Evolutionary conservation across 2,113 vertebrate species (phyloP).

Genomic region (Oryzias melastigma): DNA sequence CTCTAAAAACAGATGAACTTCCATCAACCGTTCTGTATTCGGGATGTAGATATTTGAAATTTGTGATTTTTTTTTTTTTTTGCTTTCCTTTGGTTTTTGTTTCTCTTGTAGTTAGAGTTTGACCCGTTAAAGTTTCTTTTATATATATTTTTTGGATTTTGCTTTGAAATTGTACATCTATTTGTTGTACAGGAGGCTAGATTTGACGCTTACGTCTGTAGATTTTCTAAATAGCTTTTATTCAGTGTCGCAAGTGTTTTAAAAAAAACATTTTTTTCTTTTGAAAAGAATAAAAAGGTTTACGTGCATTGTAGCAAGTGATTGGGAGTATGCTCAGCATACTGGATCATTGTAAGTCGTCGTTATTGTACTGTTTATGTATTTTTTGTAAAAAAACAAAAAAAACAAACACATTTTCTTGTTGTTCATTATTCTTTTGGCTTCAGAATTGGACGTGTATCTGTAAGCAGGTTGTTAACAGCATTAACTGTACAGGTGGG

Average conservation of each 20-base stretch:
- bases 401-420: constrained; percentile 61
- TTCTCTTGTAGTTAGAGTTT: constrained; percentile 46
- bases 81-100: constrained; percentile 14
- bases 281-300: constrained; percentile 37
- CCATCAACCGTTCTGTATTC: constrained; percentile 46
- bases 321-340: constrained; percentile 41
- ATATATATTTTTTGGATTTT: constrained; percentile 19
- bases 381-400: constrained; percentile 68
- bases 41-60: constrained; percentile 69
- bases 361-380: constrained; percentile 69
- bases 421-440: constrained; percentile 58
- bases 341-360: constrained; percentile 51
- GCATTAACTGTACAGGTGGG: constrained; percentile 59
- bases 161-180: not conserved
- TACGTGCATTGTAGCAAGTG: constrained; percentile 51
- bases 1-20: constrained; percentile 28
- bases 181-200: constrained; percentile 72
- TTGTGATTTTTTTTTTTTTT: constrained; percentile 35
- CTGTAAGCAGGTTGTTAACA: constrained; percentile 49
- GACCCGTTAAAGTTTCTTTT: constrained; percentile 36
- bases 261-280: constrained; percentile 50
- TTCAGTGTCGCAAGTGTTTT: constrained; percentile 57
- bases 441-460: constrained; percentile 50
- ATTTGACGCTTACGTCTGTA: constrained; percentile 60
- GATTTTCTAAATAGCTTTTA: constrained; percentile 65